A percentile compares a stretch with the other conserved stretches of the same genome.
Evolutionary conservation across 2,797 vertebrate species (phyloP).

Genomic region (Centroberyx gerrardi): DNA sequence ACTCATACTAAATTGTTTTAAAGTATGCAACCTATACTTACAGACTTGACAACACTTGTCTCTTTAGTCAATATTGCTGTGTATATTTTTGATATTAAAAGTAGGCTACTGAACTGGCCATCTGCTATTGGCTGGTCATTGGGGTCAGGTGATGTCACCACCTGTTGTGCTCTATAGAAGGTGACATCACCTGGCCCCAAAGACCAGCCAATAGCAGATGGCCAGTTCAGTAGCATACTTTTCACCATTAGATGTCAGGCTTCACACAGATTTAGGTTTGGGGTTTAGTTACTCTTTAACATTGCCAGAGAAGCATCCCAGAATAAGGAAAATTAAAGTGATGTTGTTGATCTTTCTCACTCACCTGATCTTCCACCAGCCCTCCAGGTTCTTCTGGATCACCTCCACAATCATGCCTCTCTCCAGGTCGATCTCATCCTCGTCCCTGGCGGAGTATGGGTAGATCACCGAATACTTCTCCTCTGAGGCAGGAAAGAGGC

Average conservation of each 20-base stretch:
- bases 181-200: too few species aligned
- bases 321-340: background rate
- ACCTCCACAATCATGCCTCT: slow-evolving; percentile 94
- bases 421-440: slow-evolving; percentile 97
- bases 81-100: background rate
- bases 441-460: slow-evolving; percentile 92
- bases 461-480: slow-evolving; percentile 97
- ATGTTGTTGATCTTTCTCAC: background rate
- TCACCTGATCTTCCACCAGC: slow-evolving; percentile 99
- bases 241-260: too few species aligned
- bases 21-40: too few species aligned
- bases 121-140: too few species aligned
- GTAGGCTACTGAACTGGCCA: too few species aligned
- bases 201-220: too few species aligned
- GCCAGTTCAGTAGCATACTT: too few species aligned
- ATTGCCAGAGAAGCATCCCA: background rate
- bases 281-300: background rate
- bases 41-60: too few species aligned
- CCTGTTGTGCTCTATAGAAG: too few species aligned
- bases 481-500: slow-evolving; percentile 81
- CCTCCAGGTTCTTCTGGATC: slow-evolving; percentile 98
- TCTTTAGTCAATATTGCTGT: background rate
- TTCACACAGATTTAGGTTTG: too few species aligned
- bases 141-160: too few species aligned
- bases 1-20: too few species aligned